These are phyloP conservation scores for Heliopora coerulea DNA, from an alignment of 92 coral and sea anemone species.

Conservation along the genomic window DNA sequence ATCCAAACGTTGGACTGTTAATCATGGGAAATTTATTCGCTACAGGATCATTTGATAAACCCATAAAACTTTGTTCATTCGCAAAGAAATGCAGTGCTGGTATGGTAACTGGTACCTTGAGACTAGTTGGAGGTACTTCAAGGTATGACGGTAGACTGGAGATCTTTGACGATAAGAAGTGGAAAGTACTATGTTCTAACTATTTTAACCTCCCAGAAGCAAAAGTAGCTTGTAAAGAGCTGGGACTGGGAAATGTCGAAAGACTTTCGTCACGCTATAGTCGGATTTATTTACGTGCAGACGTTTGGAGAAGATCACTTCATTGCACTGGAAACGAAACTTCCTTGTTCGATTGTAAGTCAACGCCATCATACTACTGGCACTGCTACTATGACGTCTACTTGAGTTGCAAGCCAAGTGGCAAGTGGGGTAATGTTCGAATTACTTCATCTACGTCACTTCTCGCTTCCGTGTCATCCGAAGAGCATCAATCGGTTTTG, in stretches of 20 bases:
- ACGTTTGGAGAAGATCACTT: background rate
- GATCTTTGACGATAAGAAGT: background rate
- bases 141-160: background rate
- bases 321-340: background rate
- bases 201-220: background rate
- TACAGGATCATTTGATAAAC: conserved; percentile 45
- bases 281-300: background rate
- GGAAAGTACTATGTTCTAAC: background rate
- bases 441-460: background rate
- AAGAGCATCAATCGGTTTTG: background rate
- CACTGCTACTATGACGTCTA: background rate
- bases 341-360: background rate
- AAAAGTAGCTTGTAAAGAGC: background rate
- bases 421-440: background rate
- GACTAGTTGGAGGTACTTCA: conserved; percentile 33
- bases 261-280: background rate
- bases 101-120: background rate
- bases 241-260: background rate
- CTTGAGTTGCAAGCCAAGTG: background rate
- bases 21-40: conserved; percentile 60
- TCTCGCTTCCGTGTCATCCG: too few species aligned
- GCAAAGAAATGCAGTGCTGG: background rate
- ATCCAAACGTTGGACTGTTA: conserved; percentile 52
- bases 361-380: background rate
- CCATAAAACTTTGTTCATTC: conserved; percentile 26